A percentile compares a stretch with the other conserved stretches of the same genome.
Conservation (phyloP, 2,113 vertebrate genomes). For the Anhinga rufa region DNA sequence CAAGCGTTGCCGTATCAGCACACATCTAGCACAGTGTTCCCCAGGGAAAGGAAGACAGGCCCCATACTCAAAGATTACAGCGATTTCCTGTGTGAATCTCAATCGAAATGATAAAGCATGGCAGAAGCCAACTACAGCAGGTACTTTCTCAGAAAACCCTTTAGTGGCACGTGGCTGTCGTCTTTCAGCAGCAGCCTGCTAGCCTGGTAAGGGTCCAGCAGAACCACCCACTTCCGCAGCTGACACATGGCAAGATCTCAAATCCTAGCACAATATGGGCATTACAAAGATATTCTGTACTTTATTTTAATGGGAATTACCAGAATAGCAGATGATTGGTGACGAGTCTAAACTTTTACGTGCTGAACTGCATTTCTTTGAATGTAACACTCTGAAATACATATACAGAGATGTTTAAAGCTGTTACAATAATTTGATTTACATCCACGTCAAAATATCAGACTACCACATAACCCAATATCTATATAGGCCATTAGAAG, state of each 20-base stretch:
- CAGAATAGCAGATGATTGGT: neutral
- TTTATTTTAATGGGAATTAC: neutral
- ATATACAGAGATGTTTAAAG: neutral
- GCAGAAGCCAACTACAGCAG: neutral
- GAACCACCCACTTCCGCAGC: neutral
- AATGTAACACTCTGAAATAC: neutral
- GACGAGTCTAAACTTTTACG: neutral
- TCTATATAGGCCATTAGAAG: neutral
- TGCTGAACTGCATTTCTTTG: neutral
- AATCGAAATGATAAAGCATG: neutral
- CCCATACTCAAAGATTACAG: neutral
- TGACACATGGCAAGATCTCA: neutral
- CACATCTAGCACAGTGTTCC: neutral
- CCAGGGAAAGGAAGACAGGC: neutral
- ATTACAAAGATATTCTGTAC: neutral
- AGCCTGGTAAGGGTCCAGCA: neutral
- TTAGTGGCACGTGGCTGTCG: neutral
- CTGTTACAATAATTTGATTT: neutral
- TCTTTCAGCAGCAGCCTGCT: neutral
- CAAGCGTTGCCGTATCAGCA: neutral
- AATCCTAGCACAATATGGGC: neutral
- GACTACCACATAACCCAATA: neutral
- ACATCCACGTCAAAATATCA: neutral
- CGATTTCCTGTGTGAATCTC: neutral
- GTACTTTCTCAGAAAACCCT: neutral